Evolutionary conservation across 2,888 invertebrate genomes (phyloP).

Genomic region (Rhodophaea formosa): DNA sequence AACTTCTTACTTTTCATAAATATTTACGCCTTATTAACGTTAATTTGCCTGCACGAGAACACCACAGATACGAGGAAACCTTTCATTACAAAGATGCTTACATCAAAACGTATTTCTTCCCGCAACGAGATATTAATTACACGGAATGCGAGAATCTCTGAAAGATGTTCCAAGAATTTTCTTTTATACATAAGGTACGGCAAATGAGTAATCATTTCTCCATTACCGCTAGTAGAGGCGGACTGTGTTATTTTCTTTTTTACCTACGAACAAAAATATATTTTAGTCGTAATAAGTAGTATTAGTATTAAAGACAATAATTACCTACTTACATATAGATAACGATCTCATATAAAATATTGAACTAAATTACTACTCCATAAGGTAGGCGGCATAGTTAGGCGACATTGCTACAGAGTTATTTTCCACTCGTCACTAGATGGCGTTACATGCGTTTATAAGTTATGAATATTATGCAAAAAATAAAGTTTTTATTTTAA

Average conservation of each 20-base stretch:
- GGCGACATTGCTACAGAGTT: too few species aligned
- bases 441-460: too few species aligned
- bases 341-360: too few species aligned
- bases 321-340: too few species aligned
- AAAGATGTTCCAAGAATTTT: slow-evolving; percentile 40
- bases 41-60: not conserved
- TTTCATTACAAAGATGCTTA: not conserved
- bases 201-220: slow-evolving; percentile 57
- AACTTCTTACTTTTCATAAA: not conserved
- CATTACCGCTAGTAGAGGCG: slow-evolving; percentile 42
- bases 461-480: too few species aligned
- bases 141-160: slow-evolving; percentile 19
- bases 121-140: slow-evolving; percentile 17
- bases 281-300: too few species aligned
- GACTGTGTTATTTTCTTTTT: slow-evolving; percentile 6
- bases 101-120: slow-evolving; percentile 13
- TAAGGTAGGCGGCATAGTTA: too few species aligned
- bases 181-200: slow-evolving; percentile 43
- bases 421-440: too few species aligned
- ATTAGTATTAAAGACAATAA: too few species aligned
- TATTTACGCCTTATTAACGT: not conserved
- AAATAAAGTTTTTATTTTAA: too few species aligned
- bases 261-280: too few species aligned
- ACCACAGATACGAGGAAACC: not conserved
- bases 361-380: too few species aligned